These are phyloP conservation scores for Illadopsis cleaveri DNA, from an alignment of 2,113 vertebrate species.

Conservation along the genomic window DNA sequence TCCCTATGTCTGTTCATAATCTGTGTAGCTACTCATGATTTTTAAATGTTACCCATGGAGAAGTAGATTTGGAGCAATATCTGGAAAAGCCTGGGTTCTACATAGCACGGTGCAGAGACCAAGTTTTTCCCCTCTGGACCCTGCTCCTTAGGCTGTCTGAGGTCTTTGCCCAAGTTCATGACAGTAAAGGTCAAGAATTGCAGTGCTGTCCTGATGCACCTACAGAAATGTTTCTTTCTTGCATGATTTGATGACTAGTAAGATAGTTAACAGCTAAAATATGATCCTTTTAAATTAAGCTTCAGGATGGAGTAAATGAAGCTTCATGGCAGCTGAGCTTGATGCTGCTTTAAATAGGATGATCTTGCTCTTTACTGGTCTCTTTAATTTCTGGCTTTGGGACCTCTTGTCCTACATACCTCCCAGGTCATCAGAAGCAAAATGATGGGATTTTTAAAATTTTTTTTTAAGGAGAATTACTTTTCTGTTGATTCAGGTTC, in stretches of 20 bases:
- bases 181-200: neutral
- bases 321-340: neutral
- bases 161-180: neutral
- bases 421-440: neutral
- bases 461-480: neutral
- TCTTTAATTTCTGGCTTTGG: neutral
- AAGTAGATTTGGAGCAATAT: neutral
- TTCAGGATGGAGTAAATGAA: neutral
- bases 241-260: neutral
- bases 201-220: neutral
- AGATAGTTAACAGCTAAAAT: neutral
- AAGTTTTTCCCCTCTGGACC: neutral
- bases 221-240: neutral
- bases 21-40: neutral
- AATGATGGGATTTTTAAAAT: neutral
- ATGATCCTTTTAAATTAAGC: neutral
- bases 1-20: neutral
- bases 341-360: neutral
- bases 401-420: neutral
- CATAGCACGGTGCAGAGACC: neutral
- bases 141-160: neutral
- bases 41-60: neutral
- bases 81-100: neutral
- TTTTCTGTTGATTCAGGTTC: neutral
- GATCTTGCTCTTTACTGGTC: neutral